Evolutionary conservation across 2,797 vertebrate genomes (phyloP).

Genomic region (Rhodeus uyekii): DNA sequence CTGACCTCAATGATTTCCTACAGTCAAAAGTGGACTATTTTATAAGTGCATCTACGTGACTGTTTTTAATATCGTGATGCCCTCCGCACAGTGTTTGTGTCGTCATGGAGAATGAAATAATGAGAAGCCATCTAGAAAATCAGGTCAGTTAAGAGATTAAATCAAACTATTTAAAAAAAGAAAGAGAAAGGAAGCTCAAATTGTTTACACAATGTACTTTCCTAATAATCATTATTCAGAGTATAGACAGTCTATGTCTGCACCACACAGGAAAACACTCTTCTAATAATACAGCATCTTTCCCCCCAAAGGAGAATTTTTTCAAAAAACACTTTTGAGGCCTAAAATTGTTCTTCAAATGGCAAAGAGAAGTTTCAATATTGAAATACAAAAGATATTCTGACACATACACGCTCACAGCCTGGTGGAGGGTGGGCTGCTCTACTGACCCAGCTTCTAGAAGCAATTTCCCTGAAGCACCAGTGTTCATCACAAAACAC

Average conservation of each 20-base stretch:
- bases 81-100: background rate
- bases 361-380: background rate
- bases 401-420: background rate
- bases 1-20: constrained; percentile 50
- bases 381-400: background rate
- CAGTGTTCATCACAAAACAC: constrained; percentile 25
- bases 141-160: constrained; percentile 43
- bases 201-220: constrained; percentile 20
- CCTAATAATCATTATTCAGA: constrained; percentile 35
- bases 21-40: constrained; percentile 26
- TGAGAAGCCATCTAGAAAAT: constrained; percentile 32
- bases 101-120: background rate
- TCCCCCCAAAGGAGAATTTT: constrained; percentile 4
- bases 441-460: constrained; percentile 45
- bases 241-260: constrained; percentile 19
- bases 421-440: background rate
- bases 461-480: constrained; percentile 29
- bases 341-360: background rate
- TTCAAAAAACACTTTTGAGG: background rate
- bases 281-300: constrained; percentile 8
- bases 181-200: constrained; percentile 8
- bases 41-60: constrained; percentile 25
- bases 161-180: constrained; percentile 29
- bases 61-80: constrained; percentile 23
- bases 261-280: background rate